Percentiles rank a stretch among this genome's conserved stretches.
phyloP scores from a whole-genome alignment of 2,888 invertebrate genomes.

The Schizaphis graminum region DNA sequence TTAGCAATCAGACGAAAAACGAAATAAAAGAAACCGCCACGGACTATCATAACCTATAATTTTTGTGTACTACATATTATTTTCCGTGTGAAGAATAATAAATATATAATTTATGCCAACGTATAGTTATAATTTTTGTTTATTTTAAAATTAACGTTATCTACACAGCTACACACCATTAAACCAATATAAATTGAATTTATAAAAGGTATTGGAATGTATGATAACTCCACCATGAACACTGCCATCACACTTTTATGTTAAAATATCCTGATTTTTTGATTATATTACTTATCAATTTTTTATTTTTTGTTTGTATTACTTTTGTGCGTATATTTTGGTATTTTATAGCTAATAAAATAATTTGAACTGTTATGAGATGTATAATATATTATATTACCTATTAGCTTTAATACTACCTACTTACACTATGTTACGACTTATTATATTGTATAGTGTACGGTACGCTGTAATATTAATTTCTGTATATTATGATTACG shows the following conservation, averaged over 20 bases:
- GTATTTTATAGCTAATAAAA: no score
- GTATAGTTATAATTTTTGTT: not conserved
- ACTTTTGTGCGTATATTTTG: not conserved
- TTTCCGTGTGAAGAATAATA: not conserved
- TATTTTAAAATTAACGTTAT: not conserved
- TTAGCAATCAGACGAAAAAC: not conserved
- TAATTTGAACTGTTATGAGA: no score
- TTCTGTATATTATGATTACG: not conserved
- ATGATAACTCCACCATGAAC: not conserved
- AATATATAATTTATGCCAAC: not conserved
- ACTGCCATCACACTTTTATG: not conserved
- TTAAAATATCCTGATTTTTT: not conserved
- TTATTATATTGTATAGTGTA: no score
- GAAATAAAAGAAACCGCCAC: not conserved
- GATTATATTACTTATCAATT: no score
- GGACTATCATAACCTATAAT: not conserved
- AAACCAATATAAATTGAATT: not conserved
- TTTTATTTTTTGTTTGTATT: not conserved
- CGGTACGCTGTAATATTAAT: not conserved
- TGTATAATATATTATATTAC: no score
- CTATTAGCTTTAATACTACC: no score
- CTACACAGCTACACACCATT: not conserved
- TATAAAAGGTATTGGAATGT: not conserved
- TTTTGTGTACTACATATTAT: no score
- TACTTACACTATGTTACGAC: no score